phyloP scores from a whole-genome alignment of 2,113 vertebrate species.

The Colossoma macropomum region DNA sequence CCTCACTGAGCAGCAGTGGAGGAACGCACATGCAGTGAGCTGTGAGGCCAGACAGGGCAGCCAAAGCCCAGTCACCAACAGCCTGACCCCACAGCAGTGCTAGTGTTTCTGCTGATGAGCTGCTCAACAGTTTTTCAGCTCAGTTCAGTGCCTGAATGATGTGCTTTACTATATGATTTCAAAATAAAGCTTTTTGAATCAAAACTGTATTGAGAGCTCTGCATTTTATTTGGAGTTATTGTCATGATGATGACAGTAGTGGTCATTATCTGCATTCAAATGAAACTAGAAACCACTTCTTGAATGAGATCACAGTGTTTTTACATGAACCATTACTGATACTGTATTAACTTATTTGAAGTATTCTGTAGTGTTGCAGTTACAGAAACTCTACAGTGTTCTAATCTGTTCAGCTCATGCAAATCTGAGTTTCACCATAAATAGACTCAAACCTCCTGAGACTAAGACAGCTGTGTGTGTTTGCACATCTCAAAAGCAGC shows the following conservation, averaged over 20 bases:
- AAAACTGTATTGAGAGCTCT: neutral
- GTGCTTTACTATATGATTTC: no score
- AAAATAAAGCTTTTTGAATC: neutral
- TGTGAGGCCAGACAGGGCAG: slow-evolving; percentile 49
- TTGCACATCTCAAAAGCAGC: no score
- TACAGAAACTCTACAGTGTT: neutral
- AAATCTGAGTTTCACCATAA: no score
- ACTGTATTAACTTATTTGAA: slow-evolving; percentile 12
- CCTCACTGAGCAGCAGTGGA: slow-evolving; percentile 40
- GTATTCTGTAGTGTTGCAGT: neutral
- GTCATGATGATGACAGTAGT: neutral
- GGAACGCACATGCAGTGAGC: no score
- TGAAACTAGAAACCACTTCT: no score
- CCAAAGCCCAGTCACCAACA: slow-evolving; percentile 34
- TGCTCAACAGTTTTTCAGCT: neutral
- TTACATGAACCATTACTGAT: neutral
- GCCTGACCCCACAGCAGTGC: slow-evolving; percentile 7
- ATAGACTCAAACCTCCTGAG: no score
- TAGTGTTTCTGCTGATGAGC: neutral
- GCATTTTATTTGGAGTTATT: neutral
- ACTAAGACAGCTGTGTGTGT: neutral
- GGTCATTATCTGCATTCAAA: no score
- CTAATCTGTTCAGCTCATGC: no score
- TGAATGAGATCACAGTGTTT: no score
- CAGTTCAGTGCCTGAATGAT: neutral